A percentile compares a stretch with the other conserved stretches of the same genome.
These are phyloP conservation scores for Mesorhabditis spiculigera DNA, from an alignment of 2,888 invertebrate species.

Conservation along the genomic window DNA sequence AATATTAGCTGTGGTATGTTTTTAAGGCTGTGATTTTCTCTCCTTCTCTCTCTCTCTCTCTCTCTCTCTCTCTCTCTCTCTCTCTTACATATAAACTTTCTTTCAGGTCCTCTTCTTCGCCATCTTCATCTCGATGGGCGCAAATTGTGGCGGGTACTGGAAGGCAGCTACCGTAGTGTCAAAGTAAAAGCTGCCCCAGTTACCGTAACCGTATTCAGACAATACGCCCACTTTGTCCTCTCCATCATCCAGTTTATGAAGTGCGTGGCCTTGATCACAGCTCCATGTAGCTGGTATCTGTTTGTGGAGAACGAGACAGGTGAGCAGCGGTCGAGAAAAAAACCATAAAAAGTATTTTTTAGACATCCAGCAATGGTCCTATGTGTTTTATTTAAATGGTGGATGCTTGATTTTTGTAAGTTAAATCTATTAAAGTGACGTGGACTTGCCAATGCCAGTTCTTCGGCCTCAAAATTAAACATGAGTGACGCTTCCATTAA, in stretches of 20 bases:
- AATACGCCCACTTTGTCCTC: conserved; percentile 47
- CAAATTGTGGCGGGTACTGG: conserved; percentile 53
- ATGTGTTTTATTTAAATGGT: not conserved
- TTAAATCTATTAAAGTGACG: not conserved
- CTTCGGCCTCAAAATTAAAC: too few relatives aligned
- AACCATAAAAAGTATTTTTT: not conserved
- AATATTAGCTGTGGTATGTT: not conserved
- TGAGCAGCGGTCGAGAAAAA: not conserved
- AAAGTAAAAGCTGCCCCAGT: conserved; percentile 21
- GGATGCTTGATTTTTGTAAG: not conserved
- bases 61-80: conserved; percentile 9
- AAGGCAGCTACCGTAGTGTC: conserved; percentile 49
- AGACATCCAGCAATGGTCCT: not conserved
- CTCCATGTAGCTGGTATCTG: conserved; percentile 39
- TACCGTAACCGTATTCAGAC: conserved; percentile 18
- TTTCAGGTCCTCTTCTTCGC: conserved; percentile 28
- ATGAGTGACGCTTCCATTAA: too few relatives aligned
- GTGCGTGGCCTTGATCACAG: conserved; percentile 47
- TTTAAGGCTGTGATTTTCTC: not conserved
- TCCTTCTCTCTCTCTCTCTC: not conserved
- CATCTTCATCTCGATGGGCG: conserved; percentile 41
- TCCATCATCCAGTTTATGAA: conserved; percentile 51
- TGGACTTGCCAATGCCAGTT: too few relatives aligned
- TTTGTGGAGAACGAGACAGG: conserved; percentile 35
- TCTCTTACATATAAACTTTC: not conserved